phyloP scores from a whole-genome alignment of 2,888 invertebrate species.

The Trilocha varians region DNA sequence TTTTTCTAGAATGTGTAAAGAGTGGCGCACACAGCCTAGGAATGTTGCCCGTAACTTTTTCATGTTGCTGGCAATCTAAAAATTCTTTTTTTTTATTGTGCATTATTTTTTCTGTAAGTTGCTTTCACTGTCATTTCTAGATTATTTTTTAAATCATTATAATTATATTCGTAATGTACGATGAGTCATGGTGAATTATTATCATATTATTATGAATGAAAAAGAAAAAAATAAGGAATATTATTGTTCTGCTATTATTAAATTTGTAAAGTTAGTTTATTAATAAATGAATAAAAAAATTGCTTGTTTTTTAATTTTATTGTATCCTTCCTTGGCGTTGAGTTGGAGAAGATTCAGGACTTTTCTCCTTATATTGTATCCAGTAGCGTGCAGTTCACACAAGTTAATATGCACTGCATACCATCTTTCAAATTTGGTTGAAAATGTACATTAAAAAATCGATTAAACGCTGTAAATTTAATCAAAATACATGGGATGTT shows the following conservation, averaged over 20 bases:
- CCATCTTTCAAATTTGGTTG: too few relatives aligned
- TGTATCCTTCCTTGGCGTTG: conserved; percentile 7
- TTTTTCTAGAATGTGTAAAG: conserved; percentile 46
- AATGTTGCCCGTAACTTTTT: conserved; percentile 23
- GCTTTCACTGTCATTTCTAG: conserved; percentile 71
- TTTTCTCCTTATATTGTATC: too few relatives aligned
- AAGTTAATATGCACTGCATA: too few relatives aligned
- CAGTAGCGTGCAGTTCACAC: too few relatives aligned
- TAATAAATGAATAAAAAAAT: conserved; percentile 72
- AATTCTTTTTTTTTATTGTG: conserved; percentile 61
- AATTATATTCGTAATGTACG: conserved; percentile 70
- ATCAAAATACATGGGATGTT: too few relatives aligned
- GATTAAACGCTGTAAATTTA: too few relatives aligned
- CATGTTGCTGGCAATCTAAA: conserved; percentile 53
- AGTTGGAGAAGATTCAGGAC: too few relatives aligned
- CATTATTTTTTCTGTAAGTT: conserved; percentile 70
- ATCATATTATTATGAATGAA: conserved; percentile 69
- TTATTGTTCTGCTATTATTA: conserved; percentile 75
- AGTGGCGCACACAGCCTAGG: conserved; percentile 23
- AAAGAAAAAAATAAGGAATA: conserved; percentile 69
- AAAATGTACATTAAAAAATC: too few relatives aligned
- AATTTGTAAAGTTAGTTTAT: conserved; percentile 75
- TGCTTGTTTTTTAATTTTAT: conserved; percentile 38
- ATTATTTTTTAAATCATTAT: conserved; percentile 71
- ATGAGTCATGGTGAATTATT: conserved; percentile 61